Conservation (phyloP, 37 sponge, comb jelly and placozoan genomes). For the Halisarca cf. caerulea region DNA sequence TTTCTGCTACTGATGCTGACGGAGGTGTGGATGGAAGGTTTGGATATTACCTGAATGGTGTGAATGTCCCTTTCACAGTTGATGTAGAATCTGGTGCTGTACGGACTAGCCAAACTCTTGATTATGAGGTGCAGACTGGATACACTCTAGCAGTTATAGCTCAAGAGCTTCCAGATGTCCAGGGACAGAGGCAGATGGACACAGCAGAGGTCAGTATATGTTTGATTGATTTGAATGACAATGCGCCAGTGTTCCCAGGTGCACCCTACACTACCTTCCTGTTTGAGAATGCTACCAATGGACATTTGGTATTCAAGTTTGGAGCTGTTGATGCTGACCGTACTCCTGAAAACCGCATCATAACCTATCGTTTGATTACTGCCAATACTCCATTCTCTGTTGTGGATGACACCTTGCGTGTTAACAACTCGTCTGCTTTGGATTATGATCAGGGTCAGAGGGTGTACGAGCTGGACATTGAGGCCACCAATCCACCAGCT, state of each 20-base stretch:
- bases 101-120: slow-evolving; percentile 20
- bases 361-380: slow-evolving; percentile 35
- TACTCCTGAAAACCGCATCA: slow-evolving; percentile 43
- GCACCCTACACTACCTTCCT: slow-evolving; percentile 34
- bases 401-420: slow-evolving; percentile 26
- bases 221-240: slow-evolving; percentile 11
- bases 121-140: slow-evolving; percentile 24
- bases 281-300: slow-evolving; percentile 23
- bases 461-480: slow-evolving; percentile 35
- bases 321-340: slow-evolving; percentile 36
- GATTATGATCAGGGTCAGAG: slow-evolving; percentile 46
- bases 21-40: slow-evolving; percentile 48
- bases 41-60: slow-evolving; percentile 20
- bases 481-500: slow-evolving; percentile 52
- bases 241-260: not conserved
- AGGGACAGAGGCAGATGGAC: not conserved
- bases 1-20: slow-evolving; percentile 53
- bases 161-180: slow-evolving; percentile 15
- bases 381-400: slow-evolving; percentile 51
- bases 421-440: not conserved
- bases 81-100: slow-evolving; percentile 40
- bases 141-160: slow-evolving; percentile 49
- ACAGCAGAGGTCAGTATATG: not conserved
- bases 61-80: slow-evolving; percentile 45
- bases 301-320: slow-evolving; percentile 35